Conservation (phyloP, 2,797 vertebrate genomes). For the Melanotaenia boesemani region DNA sequence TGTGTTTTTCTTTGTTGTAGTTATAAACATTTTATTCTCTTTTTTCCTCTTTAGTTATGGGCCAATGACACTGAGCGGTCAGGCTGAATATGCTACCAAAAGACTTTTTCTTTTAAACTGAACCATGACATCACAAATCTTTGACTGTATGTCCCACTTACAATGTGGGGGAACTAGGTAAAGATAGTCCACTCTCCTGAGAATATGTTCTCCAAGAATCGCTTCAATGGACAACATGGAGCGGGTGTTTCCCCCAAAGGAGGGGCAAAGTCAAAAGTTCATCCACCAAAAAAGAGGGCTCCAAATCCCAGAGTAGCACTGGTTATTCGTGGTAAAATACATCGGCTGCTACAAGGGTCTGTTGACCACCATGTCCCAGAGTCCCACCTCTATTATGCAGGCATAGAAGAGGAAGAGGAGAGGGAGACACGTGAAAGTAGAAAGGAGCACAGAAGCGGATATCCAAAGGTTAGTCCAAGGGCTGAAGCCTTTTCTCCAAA, state of each 20-base stretch:
- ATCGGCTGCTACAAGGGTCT: slow-evolving; percentile 89
- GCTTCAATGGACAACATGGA: slow-evolving; percentile 87
- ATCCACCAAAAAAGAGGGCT: slow-evolving; percentile 83
- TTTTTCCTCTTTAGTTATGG: slow-evolving; percentile 66
- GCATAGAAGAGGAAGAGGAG: slow-evolving; percentile 83
- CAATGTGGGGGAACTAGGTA: slow-evolving; percentile 54
- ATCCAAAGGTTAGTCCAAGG: slow-evolving; percentile 66
- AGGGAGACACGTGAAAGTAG: slow-evolving; percentile 73
- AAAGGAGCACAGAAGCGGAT: slow-evolving; percentile 56
- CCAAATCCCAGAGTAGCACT: slow-evolving; percentile 85
- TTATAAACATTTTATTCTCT: slow-evolving; percentile 43
- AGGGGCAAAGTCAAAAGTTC: slow-evolving; percentile 81
- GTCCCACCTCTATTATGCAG: slow-evolving; percentile 81
- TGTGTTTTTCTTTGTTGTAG: slow-evolving; percentile 1
- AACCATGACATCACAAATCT: slow-evolving; percentile 33
- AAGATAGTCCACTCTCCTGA: slow-evolving; percentile 41
- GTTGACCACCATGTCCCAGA: slow-evolving; percentile 83
- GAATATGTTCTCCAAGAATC: slow-evolving; percentile 89
- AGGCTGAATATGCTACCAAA: slow-evolving; percentile 28
- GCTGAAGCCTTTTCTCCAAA: slow-evolving; percentile 59
- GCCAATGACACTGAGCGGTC: slow-evolving; percentile 44
- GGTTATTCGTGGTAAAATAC: slow-evolving; percentile 88
- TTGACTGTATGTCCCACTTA: slow-evolving; percentile 33
- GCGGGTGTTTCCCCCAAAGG: slow-evolving; percentile 78
- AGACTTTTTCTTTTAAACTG: slow-evolving; percentile 9